Evolutionary conservation across 1,140 invertebrate species (phyloP), one percentile per base, ranked within the genome.

Genomic region (Theocolax elegans): DNA sequence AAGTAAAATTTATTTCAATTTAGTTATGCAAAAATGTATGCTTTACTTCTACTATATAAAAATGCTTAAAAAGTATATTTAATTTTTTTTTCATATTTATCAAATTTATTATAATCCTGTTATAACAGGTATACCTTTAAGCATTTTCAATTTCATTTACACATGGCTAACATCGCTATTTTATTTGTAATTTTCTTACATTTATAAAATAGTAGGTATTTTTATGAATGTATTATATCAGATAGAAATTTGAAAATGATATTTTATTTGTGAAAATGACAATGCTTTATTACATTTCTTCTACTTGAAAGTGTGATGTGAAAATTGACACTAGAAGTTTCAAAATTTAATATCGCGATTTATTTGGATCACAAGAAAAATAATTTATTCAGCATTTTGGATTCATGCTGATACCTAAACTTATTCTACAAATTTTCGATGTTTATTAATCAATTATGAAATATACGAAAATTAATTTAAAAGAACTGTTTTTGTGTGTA

Each of bases 241-340:
- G 35, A 58, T 19, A 27, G n/a, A 54, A 53, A 65, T 63, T 65
- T 65, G 48, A 65, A 66, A 66, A 66, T 44, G 63, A 51, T 19
- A 66, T 42, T 66, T 66, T 66, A 66, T 66, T 66, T 19, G 63
- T 66, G 48, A 54, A 66, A 62, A 64, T 64, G 46, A 64, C 62
- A 40, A 38, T 56, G 31, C 51, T 51, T 63, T 40, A 10, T 51
- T 54, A 66, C 63, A 66, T 21, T 62, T 6, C 42, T 63, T 49
- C 51, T 35, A 35, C 51, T 66, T 17, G 51, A 64, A 53, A 19
- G 46, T 23, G 38, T 40, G 40, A 60, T 51, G 48, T 21, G 38
- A 64, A 40, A 44, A 64, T 38, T 29, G 23, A 27, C 13, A 12
- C 17, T 49, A 40, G 1, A 38, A 63, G 10, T 64, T 49, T 51